Percentiles rank a stretch among this genome's conserved stretches.
Conservation (phyloP, 2,113 vertebrate species). For the Grus americana region DNA sequence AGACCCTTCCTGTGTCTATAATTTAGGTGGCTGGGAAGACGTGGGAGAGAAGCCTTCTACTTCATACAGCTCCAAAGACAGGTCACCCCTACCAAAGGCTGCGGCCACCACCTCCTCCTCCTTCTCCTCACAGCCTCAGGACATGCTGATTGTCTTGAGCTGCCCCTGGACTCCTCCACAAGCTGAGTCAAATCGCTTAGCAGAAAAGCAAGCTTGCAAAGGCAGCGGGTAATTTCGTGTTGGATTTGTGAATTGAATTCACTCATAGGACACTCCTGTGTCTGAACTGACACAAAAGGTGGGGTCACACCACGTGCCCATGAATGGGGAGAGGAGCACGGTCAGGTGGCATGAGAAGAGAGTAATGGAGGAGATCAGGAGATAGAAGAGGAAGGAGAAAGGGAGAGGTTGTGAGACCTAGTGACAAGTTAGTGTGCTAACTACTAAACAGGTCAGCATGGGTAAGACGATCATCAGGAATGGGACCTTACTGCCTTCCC, state of each 20-base stretch:
- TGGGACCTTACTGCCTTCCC: neutral
- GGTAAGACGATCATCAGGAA: neutral
- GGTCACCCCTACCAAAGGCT: neutral
- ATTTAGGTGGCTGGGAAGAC: neutral
- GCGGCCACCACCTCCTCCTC: neutral
- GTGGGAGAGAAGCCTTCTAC: neutral
- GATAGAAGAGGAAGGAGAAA: neutral
- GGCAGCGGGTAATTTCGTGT: neutral
- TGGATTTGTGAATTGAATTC: neutral
- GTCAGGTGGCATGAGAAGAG: neutral
- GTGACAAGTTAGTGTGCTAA: neutral
- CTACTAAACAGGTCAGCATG: neutral
- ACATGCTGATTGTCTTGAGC: neutral
- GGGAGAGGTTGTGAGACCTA: neutral
- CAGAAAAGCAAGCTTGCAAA: neutral
- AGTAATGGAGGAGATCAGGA: neutral
- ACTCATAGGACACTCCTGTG: neutral
- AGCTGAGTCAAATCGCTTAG: neutral
- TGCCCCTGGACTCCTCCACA: neutral
- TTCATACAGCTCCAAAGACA: neutral
- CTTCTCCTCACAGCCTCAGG: fast-evolving
- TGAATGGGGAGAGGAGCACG: neutral
- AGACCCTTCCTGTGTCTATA: neutral
- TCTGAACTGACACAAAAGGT: neutral
- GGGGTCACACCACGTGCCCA: fast-evolving